Base-by-base conservation (phyloP, 2,797 vertebrate genomes). In the Xenentodon cancila region DNA sequence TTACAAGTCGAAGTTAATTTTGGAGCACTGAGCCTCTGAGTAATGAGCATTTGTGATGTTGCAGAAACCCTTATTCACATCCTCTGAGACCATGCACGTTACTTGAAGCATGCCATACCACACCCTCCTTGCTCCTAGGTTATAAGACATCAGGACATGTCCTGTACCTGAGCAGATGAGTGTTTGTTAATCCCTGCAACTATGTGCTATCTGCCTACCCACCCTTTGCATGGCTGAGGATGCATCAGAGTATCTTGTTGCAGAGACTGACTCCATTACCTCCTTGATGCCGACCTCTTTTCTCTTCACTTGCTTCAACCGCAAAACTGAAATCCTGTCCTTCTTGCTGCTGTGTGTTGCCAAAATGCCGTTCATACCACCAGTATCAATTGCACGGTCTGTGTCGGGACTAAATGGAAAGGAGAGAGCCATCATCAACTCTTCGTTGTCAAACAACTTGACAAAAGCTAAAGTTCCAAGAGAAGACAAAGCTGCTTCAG, bases 361-460 rank as follows among this genome's bases (percentile, higher is more conserved):
- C 61, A 91, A 92, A 73, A 93, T 93, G 92, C 92, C 93, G 0
- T 93, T 93, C 67, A 85, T 85, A 21, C 91, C 92, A 0, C 84
- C 74, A 1, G 82, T 85, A 61, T 74, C 82, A 0, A 66, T 87
- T 5, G 53, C 25, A 1, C 79, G 56, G 53, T 82, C 86, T 17
- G 53, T 82, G 68, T 81, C 84, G 3, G 85, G 83, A 18, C 74
- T 80, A 51, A 70, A 74, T 0, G 65, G 49, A 56, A 81, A 82
- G 60, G 73, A 89, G 62, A 87, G 53, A 43, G 27, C 53, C 0
- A 9, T 58, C 20, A 57, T 16, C 20, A 59, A n/a, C 48, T 32
- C 53, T 25, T 68, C 72, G 44, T 20, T 80, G 4, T 0, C 56
- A 3, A 37, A 58, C 0, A 40, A 70, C 8, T 59, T 34, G 18